Conservation (phyloP, 2,113 vertebrate species). For the Poecilia latipinna region DNA sequence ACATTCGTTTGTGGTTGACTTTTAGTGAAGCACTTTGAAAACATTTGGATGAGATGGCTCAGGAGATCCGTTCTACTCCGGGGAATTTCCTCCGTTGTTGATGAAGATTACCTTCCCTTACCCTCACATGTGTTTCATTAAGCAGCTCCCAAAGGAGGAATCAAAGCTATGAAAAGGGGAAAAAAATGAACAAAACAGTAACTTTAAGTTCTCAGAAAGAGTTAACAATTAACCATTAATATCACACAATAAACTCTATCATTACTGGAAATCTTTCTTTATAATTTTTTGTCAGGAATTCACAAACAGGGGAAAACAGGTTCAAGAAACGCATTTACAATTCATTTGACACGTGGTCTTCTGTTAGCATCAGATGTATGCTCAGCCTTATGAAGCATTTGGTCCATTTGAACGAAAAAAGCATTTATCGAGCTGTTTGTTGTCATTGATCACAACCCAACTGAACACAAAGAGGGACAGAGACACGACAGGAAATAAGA, state of each 20-base stretch:
- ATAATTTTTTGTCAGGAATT: background rate
- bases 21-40: constrained; percentile 48
- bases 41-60: constrained; percentile 31
- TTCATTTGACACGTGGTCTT: background rate
- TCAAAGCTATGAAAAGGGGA: background rate
- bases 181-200: background rate
- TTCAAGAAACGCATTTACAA: background rate
- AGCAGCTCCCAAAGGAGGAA: constrained; percentile 5
- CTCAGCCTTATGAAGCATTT: background rate
- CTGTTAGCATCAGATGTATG: background rate
- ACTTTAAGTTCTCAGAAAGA: background rate
- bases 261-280: background rate
- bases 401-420: constrained; percentile 1
- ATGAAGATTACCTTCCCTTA: constrained; percentile 49
- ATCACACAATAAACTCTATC: background rate
- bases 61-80: constrained; percentile 26
- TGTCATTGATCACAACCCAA: background rate
- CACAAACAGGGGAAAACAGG: background rate
- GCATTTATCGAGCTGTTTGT: constrained; percentile 2
- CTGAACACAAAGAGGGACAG: background rate
- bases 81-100: constrained; percentile 43
- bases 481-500: too few species aligned
- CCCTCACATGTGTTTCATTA: constrained; percentile 38
- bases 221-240: background rate
- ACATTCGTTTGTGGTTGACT: constrained; percentile 56